Percentiles rank a stretch among this genome's conserved stretches.
These are phyloP conservation scores for Rostratula benghalensis DNA, from an alignment of 2,113 vertebrate genomes.

Conservation along the genomic window DNA sequence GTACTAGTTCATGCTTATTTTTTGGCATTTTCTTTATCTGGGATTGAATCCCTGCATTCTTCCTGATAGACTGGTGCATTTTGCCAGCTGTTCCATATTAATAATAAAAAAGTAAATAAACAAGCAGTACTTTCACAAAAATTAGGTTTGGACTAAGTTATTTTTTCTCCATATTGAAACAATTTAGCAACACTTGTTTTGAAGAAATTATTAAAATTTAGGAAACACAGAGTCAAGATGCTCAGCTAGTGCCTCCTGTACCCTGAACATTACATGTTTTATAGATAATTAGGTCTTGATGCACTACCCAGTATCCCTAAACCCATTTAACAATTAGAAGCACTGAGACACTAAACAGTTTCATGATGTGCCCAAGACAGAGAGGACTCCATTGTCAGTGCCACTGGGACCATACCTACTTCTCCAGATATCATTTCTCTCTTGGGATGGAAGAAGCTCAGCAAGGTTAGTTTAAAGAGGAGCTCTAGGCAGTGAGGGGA, in stretches of 20 bases:
- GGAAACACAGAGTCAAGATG: neutral
- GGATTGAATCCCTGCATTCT: neutral
- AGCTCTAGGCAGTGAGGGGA: neutral
- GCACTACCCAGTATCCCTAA: neutral
- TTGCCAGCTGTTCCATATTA: neutral
- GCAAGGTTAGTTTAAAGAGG: neutral
- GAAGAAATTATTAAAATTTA: neutral
- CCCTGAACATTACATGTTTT: rapidly evolving
- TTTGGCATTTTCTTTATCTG: neutral
- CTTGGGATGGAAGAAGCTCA: neutral
- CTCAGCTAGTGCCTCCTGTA: neutral
- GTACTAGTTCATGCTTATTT: neutral
- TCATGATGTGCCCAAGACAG: neutral
- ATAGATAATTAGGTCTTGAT: neutral
- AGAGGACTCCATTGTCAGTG: neutral
- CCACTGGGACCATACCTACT: neutral
- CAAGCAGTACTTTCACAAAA: constrained; percentile 6
- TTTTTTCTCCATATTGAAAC: neutral
- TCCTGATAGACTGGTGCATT: neutral
- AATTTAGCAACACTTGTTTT: neutral
- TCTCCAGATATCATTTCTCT: neutral
- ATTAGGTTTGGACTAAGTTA: neutral
- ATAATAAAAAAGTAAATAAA: constrained; percentile 24
- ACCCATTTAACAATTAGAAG: neutral
- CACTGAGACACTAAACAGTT: neutral